Evolutionary conservation across 1,140 invertebrate species (phyloP).

Genomic region (Orchesella cincta): DNA sequence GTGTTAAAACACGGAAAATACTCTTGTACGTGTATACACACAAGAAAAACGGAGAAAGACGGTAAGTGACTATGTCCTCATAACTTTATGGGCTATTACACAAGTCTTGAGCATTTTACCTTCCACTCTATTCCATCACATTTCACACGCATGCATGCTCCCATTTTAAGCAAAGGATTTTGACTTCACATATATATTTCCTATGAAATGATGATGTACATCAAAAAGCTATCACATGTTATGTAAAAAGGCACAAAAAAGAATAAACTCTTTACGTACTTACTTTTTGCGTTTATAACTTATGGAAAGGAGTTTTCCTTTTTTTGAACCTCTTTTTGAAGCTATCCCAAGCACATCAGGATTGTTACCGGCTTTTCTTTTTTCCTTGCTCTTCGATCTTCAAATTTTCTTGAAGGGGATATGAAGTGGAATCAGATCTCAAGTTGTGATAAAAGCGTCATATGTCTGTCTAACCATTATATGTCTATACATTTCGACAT

Average conservation of each 20-base stretch:
- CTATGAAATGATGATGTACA: constrained; percentile 11
- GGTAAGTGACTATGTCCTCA: neutral
- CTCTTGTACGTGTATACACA: too few species aligned
- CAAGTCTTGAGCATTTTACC: neutral
- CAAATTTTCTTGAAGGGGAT: neutral
- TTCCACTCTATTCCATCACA: neutral
- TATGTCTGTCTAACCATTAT: neutral
- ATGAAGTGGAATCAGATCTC: neutral
- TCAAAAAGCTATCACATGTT: constrained; percentile 18
- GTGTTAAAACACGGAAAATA: constrained; percentile 2
- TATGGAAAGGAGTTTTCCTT: neutral
- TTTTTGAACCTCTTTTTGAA: neutral
- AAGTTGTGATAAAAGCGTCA: neutral
- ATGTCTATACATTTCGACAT: too few species aligned
- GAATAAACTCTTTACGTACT: neutral
- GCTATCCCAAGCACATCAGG: neutral
- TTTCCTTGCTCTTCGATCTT: too few species aligned
- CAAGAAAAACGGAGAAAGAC: neutral
- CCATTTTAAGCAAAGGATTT: neutral
- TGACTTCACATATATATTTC: neutral
- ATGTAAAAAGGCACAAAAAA: neutral
- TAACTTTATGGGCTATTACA: constrained; percentile 21
- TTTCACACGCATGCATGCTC: constrained; percentile 7
- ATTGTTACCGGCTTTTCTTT: neutral
- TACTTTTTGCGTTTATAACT: neutral